Evolutionary conservation across 1,140 invertebrate species (phyloP).

Genomic region (Achroia grisella): DNA sequence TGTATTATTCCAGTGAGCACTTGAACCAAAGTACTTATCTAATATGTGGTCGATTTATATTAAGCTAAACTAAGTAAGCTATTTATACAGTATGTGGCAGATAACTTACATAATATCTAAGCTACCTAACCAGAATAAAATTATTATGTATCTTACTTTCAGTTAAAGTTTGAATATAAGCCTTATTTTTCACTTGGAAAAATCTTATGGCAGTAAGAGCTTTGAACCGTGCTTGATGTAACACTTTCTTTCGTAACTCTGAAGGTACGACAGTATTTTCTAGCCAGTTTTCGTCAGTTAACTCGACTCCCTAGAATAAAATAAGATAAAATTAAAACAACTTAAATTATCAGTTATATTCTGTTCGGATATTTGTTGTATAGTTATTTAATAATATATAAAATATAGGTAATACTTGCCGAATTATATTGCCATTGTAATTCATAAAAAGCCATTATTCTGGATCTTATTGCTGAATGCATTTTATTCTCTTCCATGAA

Average conservation of each 20-base stretch:
- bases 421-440: conserved; percentile 69
- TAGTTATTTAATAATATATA: neutral
- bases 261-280: conserved; percentile 52
- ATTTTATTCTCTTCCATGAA: conserved; percentile 66
- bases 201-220: conserved; percentile 55
- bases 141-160: conserved; percentile 44
- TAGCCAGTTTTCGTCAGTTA: conserved; percentile 62
- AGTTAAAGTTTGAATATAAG: conserved; percentile 58
- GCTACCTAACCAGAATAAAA: no score
- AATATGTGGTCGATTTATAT: no score
- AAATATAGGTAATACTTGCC: conserved; percentile 32
- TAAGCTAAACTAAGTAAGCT: no score
- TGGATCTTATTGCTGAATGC: conserved; percentile 50
- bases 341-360: neutral
- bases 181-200: conserved; percentile 66
- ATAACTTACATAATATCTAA: no score
- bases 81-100: no score
- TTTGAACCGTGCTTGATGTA: conserved; percentile 61
- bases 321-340: neutral
- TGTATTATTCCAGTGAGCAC: no score
- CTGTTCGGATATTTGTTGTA: neutral
- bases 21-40: no score
- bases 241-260: conserved; percentile 57
- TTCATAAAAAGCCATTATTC: conserved; percentile 67
- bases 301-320: conserved; percentile 47